phyloP scores from a whole-genome alignment of 1,140 invertebrate species.

The Drosophila pallidifrons region DNA sequence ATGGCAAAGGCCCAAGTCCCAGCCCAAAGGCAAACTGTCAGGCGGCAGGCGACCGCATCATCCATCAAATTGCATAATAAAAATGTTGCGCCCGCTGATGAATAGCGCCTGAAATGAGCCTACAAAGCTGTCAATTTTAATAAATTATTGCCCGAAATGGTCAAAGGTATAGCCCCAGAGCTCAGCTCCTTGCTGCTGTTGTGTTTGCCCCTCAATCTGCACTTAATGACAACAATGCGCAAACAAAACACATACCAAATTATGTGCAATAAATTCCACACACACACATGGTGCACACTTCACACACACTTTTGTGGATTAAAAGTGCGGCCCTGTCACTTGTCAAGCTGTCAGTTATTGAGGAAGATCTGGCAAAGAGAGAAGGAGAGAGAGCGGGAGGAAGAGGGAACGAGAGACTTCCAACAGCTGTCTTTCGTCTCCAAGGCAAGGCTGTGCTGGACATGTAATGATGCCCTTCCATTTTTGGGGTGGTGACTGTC shows the following conservation, averaged over 20 bases:
- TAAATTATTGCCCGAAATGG: constrained; percentile 78
- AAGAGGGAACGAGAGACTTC: too few relatives aligned
- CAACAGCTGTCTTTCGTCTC: constrained; percentile 13
- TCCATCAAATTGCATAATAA: constrained; percentile 84
- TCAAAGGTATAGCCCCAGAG: constrained; percentile 27
- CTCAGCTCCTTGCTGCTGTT: constrained; percentile 28
- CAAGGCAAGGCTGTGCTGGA: constrained; percentile 5
- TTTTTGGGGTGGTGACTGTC: constrained; percentile 60
- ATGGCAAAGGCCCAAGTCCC: not conserved
- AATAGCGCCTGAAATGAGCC: constrained; percentile 84
- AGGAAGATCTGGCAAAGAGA: constrained; percentile 11
- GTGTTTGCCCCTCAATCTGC: constrained; percentile 30
- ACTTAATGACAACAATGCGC: constrained; percentile 81
- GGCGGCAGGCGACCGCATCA: constrained; percentile 73
- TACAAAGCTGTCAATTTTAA: constrained; percentile 85
- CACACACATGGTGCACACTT: constrained; percentile 5
- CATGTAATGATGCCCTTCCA: constrained; percentile 45
- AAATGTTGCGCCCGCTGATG: constrained; percentile 81
- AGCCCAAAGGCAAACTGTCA: constrained; percentile 49
- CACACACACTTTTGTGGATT: constrained; percentile 30
- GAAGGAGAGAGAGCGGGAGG: not conserved
- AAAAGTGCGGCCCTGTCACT: constrained; percentile 64
- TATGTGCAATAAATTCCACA: constrained; percentile 73
- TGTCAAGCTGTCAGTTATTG: constrained; percentile 18
- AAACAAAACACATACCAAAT: constrained; percentile 82